phyloP scores from a whole-genome alignment of 2,797 vertebrate species.

The Danio kyathit region DNA sequence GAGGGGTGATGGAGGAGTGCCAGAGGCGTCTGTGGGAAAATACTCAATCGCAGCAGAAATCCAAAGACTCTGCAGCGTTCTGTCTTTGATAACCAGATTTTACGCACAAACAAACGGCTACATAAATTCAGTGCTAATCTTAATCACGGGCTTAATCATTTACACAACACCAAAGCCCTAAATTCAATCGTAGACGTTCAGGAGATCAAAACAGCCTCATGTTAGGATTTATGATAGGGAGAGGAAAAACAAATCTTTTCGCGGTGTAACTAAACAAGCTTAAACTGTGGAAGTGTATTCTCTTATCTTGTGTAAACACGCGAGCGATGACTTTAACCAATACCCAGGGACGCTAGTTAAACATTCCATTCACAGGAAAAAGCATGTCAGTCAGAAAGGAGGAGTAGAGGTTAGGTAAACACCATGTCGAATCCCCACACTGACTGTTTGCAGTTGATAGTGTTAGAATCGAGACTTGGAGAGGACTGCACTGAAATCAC shows the following conservation, averaged over 20 bases:
- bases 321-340: conserved; percentile 77
- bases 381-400: conserved; percentile 77
- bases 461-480: conserved; percentile 67
- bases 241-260: conserved; percentile 67
- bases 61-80: conserved; percentile 25
- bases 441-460: conserved; percentile 63
- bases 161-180: conserved; percentile 48
- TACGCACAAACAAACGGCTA: conserved; percentile 54
- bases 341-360: conserved; percentile 76
- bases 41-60: conserved; percentile 50
- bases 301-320: conserved; percentile 81
- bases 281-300: conserved; percentile 67
- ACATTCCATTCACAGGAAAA: conserved; percentile 77
- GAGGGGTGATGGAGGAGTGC: conserved; percentile 72
- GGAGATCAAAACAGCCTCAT: conserved; percentile 30
- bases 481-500: conserved; percentile 4
- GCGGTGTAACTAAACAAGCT: conserved; percentile 66
- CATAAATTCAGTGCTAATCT: conserved; percentile 53
- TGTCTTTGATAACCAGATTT: conserved; percentile 56
- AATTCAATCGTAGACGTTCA: conserved; percentile 45
- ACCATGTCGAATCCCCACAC: conserved; percentile 77
- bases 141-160: conserved; percentile 58
- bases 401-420: conserved; percentile 80
- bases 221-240: conserved; percentile 52
- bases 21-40: conserved; percentile 65